Percentiles rank a stretch among this genome's conserved stretches.
These are phyloP conservation scores for Rosalia funebris DNA, from an alignment of 2,888 invertebrate genomes.

Conservation along the genomic window DNA sequence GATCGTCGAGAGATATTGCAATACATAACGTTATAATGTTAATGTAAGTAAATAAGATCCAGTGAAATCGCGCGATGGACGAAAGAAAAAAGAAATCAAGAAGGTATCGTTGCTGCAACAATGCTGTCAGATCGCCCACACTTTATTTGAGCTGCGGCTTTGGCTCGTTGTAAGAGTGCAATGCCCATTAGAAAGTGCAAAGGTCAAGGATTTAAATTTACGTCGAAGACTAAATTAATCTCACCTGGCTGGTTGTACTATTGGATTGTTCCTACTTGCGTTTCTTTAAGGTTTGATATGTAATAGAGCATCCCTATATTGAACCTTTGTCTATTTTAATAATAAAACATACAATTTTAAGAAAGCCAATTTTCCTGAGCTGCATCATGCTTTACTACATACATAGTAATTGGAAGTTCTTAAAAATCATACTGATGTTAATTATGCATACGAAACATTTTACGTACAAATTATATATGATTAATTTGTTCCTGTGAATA, in stretches of 20 bases:
- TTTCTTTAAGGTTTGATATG: too few relatives aligned
- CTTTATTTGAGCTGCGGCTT: constrained; percentile 34
- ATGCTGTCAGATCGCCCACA: constrained; percentile 40
- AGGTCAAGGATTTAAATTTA: constrained; percentile 47
- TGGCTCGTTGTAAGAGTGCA: constrained; percentile 41
- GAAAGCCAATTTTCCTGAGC: too few relatives aligned
- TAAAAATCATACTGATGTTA: too few relatives aligned
- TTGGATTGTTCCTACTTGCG: not conserved
- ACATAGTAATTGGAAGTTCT: too few relatives aligned
- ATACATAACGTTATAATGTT: constrained; percentile 33
- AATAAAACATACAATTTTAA: too few relatives aligned
- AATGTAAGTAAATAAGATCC: constrained; percentile 37
- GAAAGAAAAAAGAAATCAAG: constrained; percentile 39
- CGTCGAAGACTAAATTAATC: constrained; percentile 38
- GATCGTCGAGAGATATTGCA: constrained; percentile 12
- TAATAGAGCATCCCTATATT: too few relatives aligned
- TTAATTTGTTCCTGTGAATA: too few relatives aligned
- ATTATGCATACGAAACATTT: too few relatives aligned
- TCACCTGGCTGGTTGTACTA: constrained; percentile 29
- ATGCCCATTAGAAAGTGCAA: constrained; percentile 48
- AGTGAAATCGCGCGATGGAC: constrained; percentile 35
- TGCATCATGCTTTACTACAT: too few relatives aligned
- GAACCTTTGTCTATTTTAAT: too few relatives aligned
- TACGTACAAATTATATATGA: too few relatives aligned
- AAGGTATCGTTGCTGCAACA: constrained; percentile 41